phyloP scores from a whole-genome alignment of 2,113 vertebrate species.

The Glaucomys volans region DNA sequence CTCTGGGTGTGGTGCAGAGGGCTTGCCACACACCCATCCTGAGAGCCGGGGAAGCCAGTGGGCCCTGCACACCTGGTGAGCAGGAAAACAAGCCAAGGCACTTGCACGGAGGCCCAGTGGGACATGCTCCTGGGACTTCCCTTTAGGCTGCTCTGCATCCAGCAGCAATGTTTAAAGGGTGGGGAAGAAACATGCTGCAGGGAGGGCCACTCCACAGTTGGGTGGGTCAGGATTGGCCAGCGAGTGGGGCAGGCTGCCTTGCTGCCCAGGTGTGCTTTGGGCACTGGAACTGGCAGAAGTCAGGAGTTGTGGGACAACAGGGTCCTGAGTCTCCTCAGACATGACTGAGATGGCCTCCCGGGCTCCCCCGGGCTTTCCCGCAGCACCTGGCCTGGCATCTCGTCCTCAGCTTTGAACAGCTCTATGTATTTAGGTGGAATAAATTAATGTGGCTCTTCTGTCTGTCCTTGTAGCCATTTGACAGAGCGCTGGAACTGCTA shows the following conservation, averaged over 20 bases:
- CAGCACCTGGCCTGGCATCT: neutral
- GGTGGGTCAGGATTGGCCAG: rapidly evolving
- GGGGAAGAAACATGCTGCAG: rapidly evolving
- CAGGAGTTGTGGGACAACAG: rapidly evolving
- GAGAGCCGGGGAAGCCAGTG: rapidly evolving
- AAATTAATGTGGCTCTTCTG: neutral
- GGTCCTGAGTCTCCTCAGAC: neutral
- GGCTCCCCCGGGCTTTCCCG: neutral
- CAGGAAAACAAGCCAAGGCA: rapidly evolving
- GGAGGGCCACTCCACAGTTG: neutral
- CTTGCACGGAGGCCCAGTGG: rapidly evolving
- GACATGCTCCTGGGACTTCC: rapidly evolving
- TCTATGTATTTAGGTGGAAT: neutral
- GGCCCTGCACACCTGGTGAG: rapidly evolving
- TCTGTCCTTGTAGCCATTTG: rapidly evolving
- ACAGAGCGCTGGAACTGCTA: rapidly evolving
- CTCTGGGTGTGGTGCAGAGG: rapidly evolving
- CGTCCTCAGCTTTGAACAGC: neutral
- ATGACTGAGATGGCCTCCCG: neutral
- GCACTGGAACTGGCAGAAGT: neutral
- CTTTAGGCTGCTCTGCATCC: rapidly evolving
- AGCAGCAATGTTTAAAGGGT: neutral
- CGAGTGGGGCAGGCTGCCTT: too few species aligned
- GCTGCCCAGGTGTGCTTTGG: too few species aligned
- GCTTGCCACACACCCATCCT: rapidly evolving